A percentile compares a stretch with the other conserved stretches of the same genome.
Conservation (phyloP, 1,140 invertebrate species). For the Drosophila bocqueti region DNA sequence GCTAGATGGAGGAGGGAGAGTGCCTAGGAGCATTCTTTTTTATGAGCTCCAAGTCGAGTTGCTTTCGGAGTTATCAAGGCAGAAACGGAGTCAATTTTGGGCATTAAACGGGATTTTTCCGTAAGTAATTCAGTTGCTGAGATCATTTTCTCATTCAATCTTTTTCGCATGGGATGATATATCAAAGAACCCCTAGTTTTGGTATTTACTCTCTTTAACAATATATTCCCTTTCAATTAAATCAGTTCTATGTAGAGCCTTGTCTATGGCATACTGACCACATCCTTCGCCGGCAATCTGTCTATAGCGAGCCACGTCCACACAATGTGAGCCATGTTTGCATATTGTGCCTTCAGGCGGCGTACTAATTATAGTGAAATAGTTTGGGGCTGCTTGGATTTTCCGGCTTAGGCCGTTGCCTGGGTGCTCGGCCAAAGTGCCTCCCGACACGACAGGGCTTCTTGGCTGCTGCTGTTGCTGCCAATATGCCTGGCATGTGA, state of each 20-base stretch:
- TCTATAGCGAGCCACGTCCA: neutral
- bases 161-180: neutral
- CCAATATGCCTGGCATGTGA: constrained; percentile 22
- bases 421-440: constrained; percentile 47
- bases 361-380: constrained; percentile 69
- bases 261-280: neutral
- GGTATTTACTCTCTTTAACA: neutral
- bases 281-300: neutral
- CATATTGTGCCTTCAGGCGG: constrained; percentile 45
- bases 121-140: neutral
- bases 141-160: neutral
- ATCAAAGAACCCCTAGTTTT: neutral
- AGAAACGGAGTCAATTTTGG: constrained; percentile 12
- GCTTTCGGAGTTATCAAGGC: constrained; percentile 26
- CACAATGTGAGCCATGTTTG: constrained; percentile 31
- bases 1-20: neutral
- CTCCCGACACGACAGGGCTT: constrained; percentile 10
- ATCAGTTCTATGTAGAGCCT: neutral
- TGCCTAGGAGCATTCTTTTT: constrained; percentile 13
- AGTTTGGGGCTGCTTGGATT: constrained; percentile 28
- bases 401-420: constrained; percentile 14
- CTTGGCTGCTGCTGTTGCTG: constrained; percentile 26
- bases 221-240: neutral
- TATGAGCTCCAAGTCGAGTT: constrained; percentile 16
- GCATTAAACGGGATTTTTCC: neutral